Evolutionary conservation across 1,140 invertebrate genomes (phyloP), one percentile per base, ranked within the genome.

Genomic region (Nephotettix cincticeps): DNA sequence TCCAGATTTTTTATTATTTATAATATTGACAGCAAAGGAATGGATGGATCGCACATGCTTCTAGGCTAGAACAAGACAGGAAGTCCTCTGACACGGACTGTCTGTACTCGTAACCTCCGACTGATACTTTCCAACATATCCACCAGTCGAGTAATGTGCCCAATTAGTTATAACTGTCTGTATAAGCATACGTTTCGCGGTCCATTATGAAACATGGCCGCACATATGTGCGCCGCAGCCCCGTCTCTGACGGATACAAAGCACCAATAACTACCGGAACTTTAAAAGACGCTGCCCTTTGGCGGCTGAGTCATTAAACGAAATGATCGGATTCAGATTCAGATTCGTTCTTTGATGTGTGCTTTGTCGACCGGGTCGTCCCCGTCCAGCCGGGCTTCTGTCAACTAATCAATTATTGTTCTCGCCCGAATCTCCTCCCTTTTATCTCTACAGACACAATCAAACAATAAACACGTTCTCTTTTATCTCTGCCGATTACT

Each of bases 351-450:
- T 61, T 61, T 61, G 56, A 61, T 61, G 23, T 61, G 47, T 21
- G 47, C n/a, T 21, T 51, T 51, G 47, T 51, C 14, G 47, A 11
- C 47, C 32, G 32, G 32, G 32, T 36, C 32, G 14, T 36, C 32
- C 32, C 4, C n/a, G n/a, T n/a, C n/a, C n/a, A 36, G 14, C 14
- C 21, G 47, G 6, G 14, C 47, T 51, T 51, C 47, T n/a, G 21
- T 51, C 47, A 51, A 51, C 47, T n/a, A 51, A 51, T 51, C 47
- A 51, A 51, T 51, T 51, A 51, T 51, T n/a, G 47, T 51, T n/a
- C 47, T 51, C 47, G 14, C 47, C 14, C 14, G 47, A 51, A 17
- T 51, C 21, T 51, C 47, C 47, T 4, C 47, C n/a, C 47, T 51
- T 51, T 51, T 21, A 51, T 51, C 47, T 40, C 36, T 51, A 11